phyloP scores from a whole-genome alignment of 2,888 invertebrate genomes.

The Thymelicus sylvestris region DNA sequence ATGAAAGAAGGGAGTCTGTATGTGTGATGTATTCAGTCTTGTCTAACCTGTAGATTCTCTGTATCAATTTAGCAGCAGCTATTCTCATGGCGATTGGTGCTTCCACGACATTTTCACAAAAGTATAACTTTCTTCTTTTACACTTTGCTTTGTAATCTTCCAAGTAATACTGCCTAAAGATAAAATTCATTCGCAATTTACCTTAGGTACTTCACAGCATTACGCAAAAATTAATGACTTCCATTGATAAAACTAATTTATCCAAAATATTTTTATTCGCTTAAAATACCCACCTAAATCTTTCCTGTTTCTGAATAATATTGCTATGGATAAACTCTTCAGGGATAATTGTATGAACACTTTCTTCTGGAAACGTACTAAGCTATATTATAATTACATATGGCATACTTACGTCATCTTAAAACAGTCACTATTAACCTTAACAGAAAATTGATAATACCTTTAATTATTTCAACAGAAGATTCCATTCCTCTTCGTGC shows the following conservation, averaged over 20 bases:
- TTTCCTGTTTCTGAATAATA: constrained; percentile 53
- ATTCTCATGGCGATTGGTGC: constrained; percentile 43
- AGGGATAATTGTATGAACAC: constrained; percentile 46
- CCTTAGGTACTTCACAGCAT: no score
- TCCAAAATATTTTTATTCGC: no score
- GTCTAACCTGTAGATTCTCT: constrained; percentile 52
- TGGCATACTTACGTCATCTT: no score
- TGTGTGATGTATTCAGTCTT: neutral
- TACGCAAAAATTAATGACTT: no score
- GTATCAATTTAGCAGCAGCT: constrained; percentile 50
- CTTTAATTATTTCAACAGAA: neutral
- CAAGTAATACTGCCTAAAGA: constrained; percentile 50
- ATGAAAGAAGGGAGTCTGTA: no score
- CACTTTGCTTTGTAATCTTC: constrained; percentile 43
- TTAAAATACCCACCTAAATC: constrained; percentile 50
- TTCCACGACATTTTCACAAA: constrained; percentile 37
- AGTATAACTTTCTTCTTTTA: constrained; percentile 42
- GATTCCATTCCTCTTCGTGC: neutral
- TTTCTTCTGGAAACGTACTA: constrained; percentile 46
- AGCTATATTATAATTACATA: no score
- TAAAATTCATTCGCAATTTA: neutral
- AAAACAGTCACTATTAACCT: no score
- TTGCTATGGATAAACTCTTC: constrained; percentile 47
- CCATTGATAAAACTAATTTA: no score
- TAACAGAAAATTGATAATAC: neutral